Evolutionary conservation across 2,797 vertebrate genomes (phyloP).

Genomic region (Valencia hispanica): DNA sequence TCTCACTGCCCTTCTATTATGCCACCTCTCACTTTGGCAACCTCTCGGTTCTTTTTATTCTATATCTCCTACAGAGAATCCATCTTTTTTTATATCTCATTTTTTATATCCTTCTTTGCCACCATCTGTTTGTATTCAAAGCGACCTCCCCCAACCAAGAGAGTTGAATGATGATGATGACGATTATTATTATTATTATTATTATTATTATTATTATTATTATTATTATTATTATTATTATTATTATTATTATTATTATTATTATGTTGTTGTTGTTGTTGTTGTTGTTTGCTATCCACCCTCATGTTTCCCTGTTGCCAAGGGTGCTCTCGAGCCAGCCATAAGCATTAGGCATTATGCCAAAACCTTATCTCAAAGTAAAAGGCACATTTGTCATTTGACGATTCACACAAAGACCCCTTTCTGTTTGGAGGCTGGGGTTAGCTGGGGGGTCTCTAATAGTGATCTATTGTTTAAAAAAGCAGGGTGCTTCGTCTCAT

Average conservation of each 20-base stretch:
- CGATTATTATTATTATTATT: too few relatives aligned
- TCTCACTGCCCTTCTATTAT: constrained; percentile 59
- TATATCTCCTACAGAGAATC: constrained; percentile 37
- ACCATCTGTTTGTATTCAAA: constrained; percentile 8
- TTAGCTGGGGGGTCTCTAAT: constrained; percentile 35
- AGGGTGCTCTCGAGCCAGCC: constrained; percentile 63
- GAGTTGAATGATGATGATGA: not conserved
- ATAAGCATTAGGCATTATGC: constrained; percentile 62
- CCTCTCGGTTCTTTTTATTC: constrained; percentile 41
- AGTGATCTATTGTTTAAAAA: constrained; percentile 68
- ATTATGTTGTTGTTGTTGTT: constrained; percentile 18
- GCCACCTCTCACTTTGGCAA: constrained; percentile 52
- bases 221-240: constrained; percentile 57
- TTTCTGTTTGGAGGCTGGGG: constrained; percentile 40
- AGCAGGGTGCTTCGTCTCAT: constrained; percentile 40
- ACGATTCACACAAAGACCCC: constrained; percentile 47
- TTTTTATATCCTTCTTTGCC: constrained; percentile 7
- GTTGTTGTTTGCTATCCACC: constrained; percentile 70
- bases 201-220: not conserved
- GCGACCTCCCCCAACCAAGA: constrained; percentile 20
- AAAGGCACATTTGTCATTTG: constrained; percentile 65
- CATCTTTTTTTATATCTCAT: constrained; percentile 21
- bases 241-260: constrained; percentile 76
- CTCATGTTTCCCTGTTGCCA: constrained; percentile 60
- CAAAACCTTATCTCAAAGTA: constrained; percentile 63